Evolutionary conservation across 2,113 vertebrate genomes (phyloP).

Genomic region (Platichthys stellatus): DNA sequence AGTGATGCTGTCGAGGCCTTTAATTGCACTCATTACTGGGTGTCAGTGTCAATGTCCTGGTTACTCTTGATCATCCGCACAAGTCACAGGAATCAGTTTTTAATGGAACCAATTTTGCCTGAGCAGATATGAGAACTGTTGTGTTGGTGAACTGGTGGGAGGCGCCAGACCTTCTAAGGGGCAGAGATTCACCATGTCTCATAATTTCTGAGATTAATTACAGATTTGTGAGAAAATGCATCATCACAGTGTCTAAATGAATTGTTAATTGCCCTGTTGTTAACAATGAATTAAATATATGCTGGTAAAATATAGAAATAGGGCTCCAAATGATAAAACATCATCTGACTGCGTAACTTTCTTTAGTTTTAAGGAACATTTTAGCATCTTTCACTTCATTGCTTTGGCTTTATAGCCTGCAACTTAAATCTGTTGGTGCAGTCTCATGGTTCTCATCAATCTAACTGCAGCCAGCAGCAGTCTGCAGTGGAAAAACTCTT

Average conservation of each 20-base stretch:
- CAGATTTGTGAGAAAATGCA: background rate
- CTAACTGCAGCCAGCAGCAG: background rate
- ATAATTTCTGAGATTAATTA: background rate
- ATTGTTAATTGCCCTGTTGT: background rate
- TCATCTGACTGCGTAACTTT: too few relatives aligned
- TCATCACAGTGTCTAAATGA: background rate
- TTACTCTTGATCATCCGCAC: conserved; percentile 7
- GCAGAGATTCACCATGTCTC: background rate
- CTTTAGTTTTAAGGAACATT: background rate
- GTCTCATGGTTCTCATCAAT: background rate
- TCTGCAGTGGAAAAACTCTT: too few relatives aligned
- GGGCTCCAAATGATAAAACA: too few relatives aligned
- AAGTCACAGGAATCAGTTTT: background rate
- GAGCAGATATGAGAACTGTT: background rate
- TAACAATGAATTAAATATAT: background rate
- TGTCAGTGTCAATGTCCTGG: background rate
- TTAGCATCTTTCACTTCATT: background rate
- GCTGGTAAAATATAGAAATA: too few relatives aligned
- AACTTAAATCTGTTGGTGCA: too few relatives aligned
- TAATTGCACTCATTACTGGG: conserved; percentile 33
- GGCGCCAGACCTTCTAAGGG: background rate
- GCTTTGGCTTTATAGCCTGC: too few relatives aligned
- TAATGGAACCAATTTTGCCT: background rate
- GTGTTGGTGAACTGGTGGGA: background rate
- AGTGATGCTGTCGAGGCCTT: conserved; percentile 26